Evolutionary conservation across 2,797 vertebrate species (phyloP), one percentile per base, ranked within the genome.

Genomic region (Characodon lateralis): DNA sequence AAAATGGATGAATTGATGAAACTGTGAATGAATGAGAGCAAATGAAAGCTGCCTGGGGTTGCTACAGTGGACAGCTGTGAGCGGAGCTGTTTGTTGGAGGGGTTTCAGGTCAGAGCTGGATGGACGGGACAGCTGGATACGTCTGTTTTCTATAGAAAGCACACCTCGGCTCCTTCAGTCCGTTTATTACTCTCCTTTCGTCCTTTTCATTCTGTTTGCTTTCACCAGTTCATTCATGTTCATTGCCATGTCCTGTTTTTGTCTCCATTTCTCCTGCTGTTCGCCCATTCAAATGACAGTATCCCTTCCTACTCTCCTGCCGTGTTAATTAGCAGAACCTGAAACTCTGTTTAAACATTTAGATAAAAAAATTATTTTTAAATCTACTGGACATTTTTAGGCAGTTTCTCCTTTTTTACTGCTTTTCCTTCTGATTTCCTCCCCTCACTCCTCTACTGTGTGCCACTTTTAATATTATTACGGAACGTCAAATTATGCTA

Each of bases 91-190:
- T 92, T 89, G 91, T 92, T 93, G 89, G 82, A 84, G 89, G 90
- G 88, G 88, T 88, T 88, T 91, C 84, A 76, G 77, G 80, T 83
- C 74, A 80, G 87, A 85, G 78, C 86, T 86, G 82, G 86, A 83
- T 79, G 83, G 82, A 85, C 77, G 80, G 79, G 91, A 91, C 92
- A 92, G 94, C 93, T 95, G 94, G 92, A 93, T 88, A 89, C 78
- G 63, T 79, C 76, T 74, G 80, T 78, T 88, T 86, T 91, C 87
- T 89, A 86, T 90, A 86, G 79, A 88, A 78, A 74, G 72, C 79
- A 61, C 89, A 91, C 90, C 89, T 89, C 83, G 86, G 79, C 82
- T 88, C 79, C 26, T 83, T 78, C 86, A 69, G 0, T 69, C 71
- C 41, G 48, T 86, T 83, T 80, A 79, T 85, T 88, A 58, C 81